phyloP scores from a whole-genome alignment of 2,888 invertebrate species.

The Macrophya alboannulata region DNA sequence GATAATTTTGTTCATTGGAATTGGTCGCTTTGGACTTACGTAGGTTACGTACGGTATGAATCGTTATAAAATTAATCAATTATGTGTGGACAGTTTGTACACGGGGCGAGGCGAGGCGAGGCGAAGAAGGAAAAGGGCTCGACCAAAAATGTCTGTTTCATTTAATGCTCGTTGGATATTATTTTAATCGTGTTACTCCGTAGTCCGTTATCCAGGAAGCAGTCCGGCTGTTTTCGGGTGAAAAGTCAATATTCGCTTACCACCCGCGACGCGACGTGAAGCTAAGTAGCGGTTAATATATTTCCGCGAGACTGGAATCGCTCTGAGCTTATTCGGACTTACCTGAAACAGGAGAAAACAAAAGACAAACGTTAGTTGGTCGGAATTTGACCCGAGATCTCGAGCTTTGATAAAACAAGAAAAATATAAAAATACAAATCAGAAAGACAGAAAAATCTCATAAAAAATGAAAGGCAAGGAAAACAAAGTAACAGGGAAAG shows the following conservation, averaged over 20 bases:
- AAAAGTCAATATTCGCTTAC: slow-evolving; percentile 44
- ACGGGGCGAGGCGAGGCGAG: neutral
- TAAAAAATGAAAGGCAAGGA: slow-evolving; percentile 55
- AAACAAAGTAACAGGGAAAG: slow-evolving; percentile 43
- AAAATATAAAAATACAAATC: no score
- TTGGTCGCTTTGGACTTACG: neutral
- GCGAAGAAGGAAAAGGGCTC: slow-evolving; percentile 13
- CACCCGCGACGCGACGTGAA: neutral
- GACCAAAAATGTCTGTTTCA: slow-evolving; percentile 1
- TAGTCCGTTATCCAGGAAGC: neutral
- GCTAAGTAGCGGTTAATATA: neutral
- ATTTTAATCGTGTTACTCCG: neutral
- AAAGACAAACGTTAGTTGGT: slow-evolving; percentile 12
- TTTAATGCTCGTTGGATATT: neutral
- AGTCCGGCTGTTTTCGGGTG: neutral
- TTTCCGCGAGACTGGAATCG: neutral
- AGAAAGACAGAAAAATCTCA: slow-evolving; percentile 23
- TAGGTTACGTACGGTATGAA: neutral
- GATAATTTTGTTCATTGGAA: slow-evolving; percentile 20
- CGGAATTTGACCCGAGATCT: slow-evolving; percentile 19
- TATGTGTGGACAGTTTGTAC: neutral
- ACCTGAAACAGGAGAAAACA: slow-evolving; percentile 64
- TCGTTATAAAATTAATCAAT: slow-evolving; percentile 30
- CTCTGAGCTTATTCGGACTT: slow-evolving; percentile 61
- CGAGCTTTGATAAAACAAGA: neutral